Evolutionary conservation across 1,140 invertebrate genomes (phyloP), one percentile per base, ranked within the genome.

Genomic region (Zaprionus nigranus): DNA sequence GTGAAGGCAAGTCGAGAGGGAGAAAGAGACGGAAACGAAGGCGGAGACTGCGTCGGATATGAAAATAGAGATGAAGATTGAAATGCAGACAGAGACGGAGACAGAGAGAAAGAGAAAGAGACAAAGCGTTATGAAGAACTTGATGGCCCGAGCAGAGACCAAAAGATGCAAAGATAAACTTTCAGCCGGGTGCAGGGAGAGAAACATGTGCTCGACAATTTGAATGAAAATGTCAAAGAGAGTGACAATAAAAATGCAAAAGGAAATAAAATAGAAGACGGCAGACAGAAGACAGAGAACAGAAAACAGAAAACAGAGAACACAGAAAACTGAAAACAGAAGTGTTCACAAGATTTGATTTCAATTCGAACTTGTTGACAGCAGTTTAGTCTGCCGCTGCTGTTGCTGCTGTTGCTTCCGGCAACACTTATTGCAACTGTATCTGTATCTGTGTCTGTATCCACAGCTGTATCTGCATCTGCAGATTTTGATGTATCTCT

Each of bases 401-500:
- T 57, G 54, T 13, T n/a, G n/a, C 15, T 57, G 49, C 36, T 38
- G 3, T 12, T 38, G 12, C 36, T 46, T 46, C 40, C 40, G n/a
- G 40, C 40, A 17, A 46, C 40, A 17, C 2, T 46, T 17, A 17
- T 46, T 58, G 56, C 30, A 30, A 2, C 24, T 56, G 28, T 59
- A 26, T 34, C 24, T 56, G 28, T 59, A 26, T 34, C 22, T 13
- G 38, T 34, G 15, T 51, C 30, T 75, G 60, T 62, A 65, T 40
- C 40, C 66, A 65, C 30, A 43, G 60, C 76, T 68, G 34, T 40
- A 60, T 80, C 70, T 26, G 24, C 24, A 65, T 80, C 70, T 26
- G 24, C 24, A 26, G 24, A 5, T 26, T 5, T 26, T 5, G 24
- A 26, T 26, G 24, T 26, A 26, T 26, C 24, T 26, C 24, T 61